phyloP scores from a whole-genome alignment of 2,113 vertebrate species.

The Vombatus ursinus region DNA sequence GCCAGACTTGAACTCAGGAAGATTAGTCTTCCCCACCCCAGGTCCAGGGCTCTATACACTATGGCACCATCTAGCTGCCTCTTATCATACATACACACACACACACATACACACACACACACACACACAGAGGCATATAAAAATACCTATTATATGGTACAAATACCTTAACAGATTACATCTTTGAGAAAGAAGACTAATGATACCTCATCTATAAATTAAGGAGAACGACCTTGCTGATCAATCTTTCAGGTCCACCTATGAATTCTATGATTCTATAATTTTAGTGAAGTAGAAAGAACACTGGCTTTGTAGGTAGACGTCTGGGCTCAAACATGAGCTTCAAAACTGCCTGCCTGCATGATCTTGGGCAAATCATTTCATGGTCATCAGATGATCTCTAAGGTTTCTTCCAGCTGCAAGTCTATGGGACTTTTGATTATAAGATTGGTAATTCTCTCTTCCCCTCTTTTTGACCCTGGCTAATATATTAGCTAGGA shows the following conservation, averaged over 20 bases:
- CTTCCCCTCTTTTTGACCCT: slow-evolving; percentile 2
- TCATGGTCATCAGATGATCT: neutral
- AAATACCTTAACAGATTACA: neutral
- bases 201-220: neutral
- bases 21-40: neutral
- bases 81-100: neutral
- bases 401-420: neutral
- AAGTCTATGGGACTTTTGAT: neutral
- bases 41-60: no score
- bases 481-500: neutral
- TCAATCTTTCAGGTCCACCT: neutral
- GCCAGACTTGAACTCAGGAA: neutral
- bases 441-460: neutral
- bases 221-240: neutral
- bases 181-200: neutral
- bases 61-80: no score
- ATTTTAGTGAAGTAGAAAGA: neutral
- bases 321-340: neutral
- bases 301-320: neutral
- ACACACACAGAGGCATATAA: neutral
- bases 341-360: no score
- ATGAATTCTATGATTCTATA: neutral
- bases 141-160: neutral
- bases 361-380: neutral
- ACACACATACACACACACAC: neutral